phyloP scores from a whole-genome alignment of 2,888 invertebrate genomes.

The Phasia obesa region DNA sequence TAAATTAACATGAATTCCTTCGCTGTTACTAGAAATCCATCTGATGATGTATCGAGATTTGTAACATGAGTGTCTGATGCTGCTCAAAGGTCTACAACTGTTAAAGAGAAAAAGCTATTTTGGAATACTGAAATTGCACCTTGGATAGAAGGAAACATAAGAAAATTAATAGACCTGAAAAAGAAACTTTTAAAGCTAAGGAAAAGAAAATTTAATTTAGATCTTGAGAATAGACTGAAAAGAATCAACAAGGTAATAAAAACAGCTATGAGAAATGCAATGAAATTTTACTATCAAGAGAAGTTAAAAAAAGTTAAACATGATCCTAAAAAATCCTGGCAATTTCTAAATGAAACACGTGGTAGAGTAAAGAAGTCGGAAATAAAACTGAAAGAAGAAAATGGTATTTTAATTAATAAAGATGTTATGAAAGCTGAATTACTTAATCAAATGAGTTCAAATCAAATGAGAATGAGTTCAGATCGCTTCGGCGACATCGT shows the following conservation, averaged over 20 bases:
- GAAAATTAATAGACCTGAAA: not conserved
- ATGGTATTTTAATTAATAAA: not conserved
- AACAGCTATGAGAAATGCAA: not conserved
- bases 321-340: conserved; percentile 10
- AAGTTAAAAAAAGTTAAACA: not conserved
- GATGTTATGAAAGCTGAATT: too few species aligned
- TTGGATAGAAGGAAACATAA: not conserved
- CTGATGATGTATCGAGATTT: not conserved
- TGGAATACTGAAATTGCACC: not conserved
- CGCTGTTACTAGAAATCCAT: not conserved
- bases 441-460: conserved; percentile 6
- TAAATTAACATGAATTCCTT: not conserved
- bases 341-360: conserved; percentile 17
- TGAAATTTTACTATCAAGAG: conserved; percentile 1
- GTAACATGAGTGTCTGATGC: conserved; percentile 21
- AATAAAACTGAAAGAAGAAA: conserved; percentile 7
- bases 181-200: not conserved
- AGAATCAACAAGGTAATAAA: conserved; percentile 4
- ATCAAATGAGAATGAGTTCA: conserved; percentile 7
- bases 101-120: not conserved
- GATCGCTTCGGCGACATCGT: not conserved
- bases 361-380: not conserved
- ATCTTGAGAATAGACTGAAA: too few species aligned
- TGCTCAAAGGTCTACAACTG: not conserved
- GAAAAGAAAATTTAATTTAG: too few species aligned